Conservation (phyloP, 2,113 vertebrate species). For the Megalops atlanticus region DNA sequence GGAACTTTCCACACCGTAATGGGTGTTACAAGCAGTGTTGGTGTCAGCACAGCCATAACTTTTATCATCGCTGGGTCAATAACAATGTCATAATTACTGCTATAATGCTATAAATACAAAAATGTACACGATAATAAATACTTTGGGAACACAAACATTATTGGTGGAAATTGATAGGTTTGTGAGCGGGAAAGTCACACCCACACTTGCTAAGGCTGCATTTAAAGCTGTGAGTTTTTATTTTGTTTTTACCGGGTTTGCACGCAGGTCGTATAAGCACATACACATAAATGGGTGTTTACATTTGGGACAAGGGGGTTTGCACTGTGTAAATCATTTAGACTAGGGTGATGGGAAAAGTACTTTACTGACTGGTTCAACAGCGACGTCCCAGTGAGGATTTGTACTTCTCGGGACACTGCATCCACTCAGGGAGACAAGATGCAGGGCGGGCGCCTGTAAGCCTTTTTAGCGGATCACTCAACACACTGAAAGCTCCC, state of each 20-base stretch:
- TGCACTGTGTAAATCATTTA: too few species aligned
- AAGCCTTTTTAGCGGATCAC: neutral
- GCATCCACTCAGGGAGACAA: neutral
- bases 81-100: constrained; percentile 6
- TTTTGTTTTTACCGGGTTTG: too few species aligned
- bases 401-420: neutral
- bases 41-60: constrained; percentile 6
- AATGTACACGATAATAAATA: neutral
- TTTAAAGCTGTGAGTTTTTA: too few species aligned
- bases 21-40: neutral
- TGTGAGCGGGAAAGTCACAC: neutral
- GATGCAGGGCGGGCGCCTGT: neutral
- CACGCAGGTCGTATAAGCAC: too few species aligned
- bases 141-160: neutral
- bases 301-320: too few species aligned
- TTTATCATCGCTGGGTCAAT: neutral
- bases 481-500: neutral
- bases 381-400: too few species aligned
- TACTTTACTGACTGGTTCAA: too few species aligned
- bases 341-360: too few species aligned
- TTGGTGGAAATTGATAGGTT: neutral
- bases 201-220: neutral
- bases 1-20: neutral
- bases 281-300: too few species aligned
- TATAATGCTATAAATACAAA: neutral